Evolutionary conservation across 2,797 vertebrate species (phyloP).

Genomic region (Hippoglossus hippoglossus): DNA sequence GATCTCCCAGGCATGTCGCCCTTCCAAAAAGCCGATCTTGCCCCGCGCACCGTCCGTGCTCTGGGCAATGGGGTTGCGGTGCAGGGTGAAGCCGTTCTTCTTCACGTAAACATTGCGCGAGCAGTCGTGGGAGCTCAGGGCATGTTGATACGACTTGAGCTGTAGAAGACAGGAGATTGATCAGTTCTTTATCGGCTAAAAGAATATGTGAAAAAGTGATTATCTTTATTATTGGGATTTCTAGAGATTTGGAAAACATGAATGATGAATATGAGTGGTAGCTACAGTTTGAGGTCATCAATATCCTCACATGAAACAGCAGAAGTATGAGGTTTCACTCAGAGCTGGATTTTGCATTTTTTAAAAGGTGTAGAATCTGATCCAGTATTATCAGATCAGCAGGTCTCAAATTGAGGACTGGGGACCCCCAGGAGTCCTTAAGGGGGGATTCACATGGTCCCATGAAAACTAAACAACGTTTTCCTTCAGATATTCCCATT

Average conservation of each 20-base stretch:
- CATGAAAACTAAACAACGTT: not conserved
- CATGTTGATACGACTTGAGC: conserved; percentile 95
- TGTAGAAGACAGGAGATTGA: conserved; percentile 51
- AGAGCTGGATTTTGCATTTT: not conserved
- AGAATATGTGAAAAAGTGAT: not conserved
- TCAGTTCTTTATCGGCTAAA: not conserved
- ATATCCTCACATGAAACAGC: not conserved
- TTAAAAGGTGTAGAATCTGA: not conserved
- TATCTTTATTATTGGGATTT: not conserved
- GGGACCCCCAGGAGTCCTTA: too few relatives aligned
- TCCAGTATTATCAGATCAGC: not conserved
- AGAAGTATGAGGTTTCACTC: too few relatives aligned
- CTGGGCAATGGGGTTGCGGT: conserved; percentile 98
- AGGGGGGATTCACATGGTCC: not conserved
- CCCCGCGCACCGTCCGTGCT: conserved; percentile 97
- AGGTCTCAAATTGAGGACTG: not conserved
- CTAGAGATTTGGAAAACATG: not conserved
- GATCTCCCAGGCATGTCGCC: conserved; percentile 98
- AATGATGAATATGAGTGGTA: not conserved
- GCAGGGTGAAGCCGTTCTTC: conserved; percentile 98
- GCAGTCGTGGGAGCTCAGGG: conserved; percentile 97
- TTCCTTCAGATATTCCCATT: too few relatives aligned
- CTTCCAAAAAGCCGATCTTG: conserved; percentile 97
- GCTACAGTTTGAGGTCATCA: not conserved
- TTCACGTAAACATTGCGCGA: conserved; percentile 99